Evolutionary conservation across 2,888 invertebrate genomes (phyloP).

Genomic region (Limnephilus auricula): DNA sequence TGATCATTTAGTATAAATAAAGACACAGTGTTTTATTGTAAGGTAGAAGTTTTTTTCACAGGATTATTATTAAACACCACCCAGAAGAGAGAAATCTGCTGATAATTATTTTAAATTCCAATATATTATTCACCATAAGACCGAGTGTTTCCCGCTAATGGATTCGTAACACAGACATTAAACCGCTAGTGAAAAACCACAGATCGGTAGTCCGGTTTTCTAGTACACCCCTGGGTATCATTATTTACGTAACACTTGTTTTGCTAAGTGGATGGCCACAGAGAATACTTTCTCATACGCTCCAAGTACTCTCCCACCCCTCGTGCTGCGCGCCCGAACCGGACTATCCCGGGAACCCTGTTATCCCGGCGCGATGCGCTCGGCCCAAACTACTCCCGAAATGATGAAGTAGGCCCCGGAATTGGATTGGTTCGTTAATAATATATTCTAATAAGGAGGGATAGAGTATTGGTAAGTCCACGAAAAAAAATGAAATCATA

Average conservation of each 20-base stretch:
- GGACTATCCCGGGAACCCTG: conserved; percentile 35
- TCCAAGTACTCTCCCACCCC: conserved; percentile 36
- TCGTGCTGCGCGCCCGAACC: background rate
- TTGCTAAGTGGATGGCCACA: conserved; percentile 63
- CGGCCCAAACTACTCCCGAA: conserved; percentile 7
- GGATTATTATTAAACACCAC: background rate
- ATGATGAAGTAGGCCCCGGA: conserved; percentile 12
- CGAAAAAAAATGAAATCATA: background rate
- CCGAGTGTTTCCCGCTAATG: background rate
- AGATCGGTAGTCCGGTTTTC: conserved; percentile 36
- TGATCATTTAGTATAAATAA: too few relatives aligned
- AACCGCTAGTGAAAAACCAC: conserved; percentile 36
- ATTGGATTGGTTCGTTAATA: conserved; percentile 48
- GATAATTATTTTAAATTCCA: background rate
- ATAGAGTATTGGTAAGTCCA: background rate
- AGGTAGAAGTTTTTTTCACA: too few relatives aligned
- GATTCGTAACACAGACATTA: background rate
- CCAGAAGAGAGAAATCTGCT: background rate
- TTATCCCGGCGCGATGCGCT: conserved; percentile 23
- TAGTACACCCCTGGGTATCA: conserved; percentile 59
- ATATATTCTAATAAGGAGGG: conserved; percentile 27
- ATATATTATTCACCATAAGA: background rate
- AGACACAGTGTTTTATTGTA: too few relatives aligned
- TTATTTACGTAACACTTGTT: conserved; percentile 66
- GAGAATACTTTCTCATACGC: conserved; percentile 49